These are phyloP conservation scores for Takifugu ocellatus DNA, from an alignment of 2,797 vertebrate genomes.

Conservation along the genomic window DNA sequence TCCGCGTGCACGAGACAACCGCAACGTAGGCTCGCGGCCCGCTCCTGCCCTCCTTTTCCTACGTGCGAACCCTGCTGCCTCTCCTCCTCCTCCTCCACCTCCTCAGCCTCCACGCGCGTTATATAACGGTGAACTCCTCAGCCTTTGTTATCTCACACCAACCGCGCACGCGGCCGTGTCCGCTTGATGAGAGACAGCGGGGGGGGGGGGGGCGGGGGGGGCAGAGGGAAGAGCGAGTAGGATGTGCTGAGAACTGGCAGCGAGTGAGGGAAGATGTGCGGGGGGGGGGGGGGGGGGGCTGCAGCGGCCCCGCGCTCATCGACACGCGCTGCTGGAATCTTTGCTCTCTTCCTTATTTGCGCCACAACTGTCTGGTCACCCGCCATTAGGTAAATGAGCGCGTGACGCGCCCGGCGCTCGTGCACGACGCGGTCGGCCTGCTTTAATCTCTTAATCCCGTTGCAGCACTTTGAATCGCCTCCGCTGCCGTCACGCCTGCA, in stretches of 20 bases:
- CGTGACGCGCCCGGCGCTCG: too few relatives aligned
- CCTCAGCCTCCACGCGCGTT: conserved; percentile 74
- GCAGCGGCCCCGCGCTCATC: neutral
- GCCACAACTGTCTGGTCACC: too few relatives aligned
- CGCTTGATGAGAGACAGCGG: conserved; percentile 59
- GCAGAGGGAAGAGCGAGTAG: conserved; percentile 24
- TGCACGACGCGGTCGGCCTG: too few relatives aligned
- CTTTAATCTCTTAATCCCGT: too few relatives aligned
- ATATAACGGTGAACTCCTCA: conserved; percentile 73
- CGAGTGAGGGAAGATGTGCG: conserved; percentile 14
- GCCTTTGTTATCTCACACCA: conserved; percentile 74
- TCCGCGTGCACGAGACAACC: conserved; percentile 57
- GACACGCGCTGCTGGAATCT: too few relatives aligned
- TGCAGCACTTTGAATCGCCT: too few relatives aligned
- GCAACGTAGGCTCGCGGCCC: conserved; percentile 64
- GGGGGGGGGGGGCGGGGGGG: conserved; percentile 60
- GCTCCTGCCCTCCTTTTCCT: conserved; percentile 69
- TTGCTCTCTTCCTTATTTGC: too few relatives aligned
- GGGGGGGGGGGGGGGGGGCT: too few relatives aligned
- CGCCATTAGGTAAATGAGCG: too few relatives aligned
- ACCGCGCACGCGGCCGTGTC: conserved; percentile 58
- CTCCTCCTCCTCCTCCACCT: conserved; percentile 72
- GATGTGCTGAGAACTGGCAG: conserved; percentile 27
- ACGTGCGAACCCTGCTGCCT: conserved; percentile 69
- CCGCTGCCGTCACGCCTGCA: too few relatives aligned